These are phyloP conservation scores for Chrysopa pallens DNA, from an alignment of 1,140 invertebrate genomes.

Conservation along the genomic window DNA sequence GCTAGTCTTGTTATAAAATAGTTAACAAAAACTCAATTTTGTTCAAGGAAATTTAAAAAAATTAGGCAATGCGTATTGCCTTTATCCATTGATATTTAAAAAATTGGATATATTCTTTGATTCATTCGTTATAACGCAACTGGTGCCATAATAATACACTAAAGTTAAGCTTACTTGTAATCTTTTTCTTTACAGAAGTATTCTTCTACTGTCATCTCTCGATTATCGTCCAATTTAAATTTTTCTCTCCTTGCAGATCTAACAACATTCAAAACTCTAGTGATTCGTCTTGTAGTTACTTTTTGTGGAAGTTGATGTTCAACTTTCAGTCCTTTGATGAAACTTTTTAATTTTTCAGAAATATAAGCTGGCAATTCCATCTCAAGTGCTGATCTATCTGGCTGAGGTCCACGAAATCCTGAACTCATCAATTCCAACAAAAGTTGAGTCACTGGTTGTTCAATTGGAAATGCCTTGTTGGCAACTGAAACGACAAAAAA, in stretches of 20 bases:
- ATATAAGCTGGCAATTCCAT: too few species aligned
- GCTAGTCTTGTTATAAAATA: too few species aligned
- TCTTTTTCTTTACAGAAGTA: constrained; percentile 29
- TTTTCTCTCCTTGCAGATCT: constrained; percentile 12
- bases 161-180: constrained; percentile 8
- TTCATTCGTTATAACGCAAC: too few species aligned
- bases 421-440: too few species aligned
- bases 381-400: too few species aligned
- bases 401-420: too few species aligned
- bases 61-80: too few species aligned
- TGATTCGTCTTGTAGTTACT: constrained; percentile 21
- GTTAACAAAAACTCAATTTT: too few species aligned
- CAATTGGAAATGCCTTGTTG: constrained; percentile 34
- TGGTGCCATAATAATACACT: too few species aligned
- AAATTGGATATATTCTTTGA: too few species aligned
- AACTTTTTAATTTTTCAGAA: not conserved
- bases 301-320: constrained; percentile 27
- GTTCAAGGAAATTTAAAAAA: too few species aligned
- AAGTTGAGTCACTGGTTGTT: constrained; percentile 13
- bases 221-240: constrained; percentile 22
- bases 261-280: constrained; percentile 30
- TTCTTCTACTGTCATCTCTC: constrained; percentile 22
- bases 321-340: constrained; percentile 19
- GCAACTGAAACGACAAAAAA: constrained; percentile 27
- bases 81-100: too few species aligned